phyloP scores from a whole-genome alignment of 2,113 vertebrate genomes.

The Gila orcuttii region DNA sequence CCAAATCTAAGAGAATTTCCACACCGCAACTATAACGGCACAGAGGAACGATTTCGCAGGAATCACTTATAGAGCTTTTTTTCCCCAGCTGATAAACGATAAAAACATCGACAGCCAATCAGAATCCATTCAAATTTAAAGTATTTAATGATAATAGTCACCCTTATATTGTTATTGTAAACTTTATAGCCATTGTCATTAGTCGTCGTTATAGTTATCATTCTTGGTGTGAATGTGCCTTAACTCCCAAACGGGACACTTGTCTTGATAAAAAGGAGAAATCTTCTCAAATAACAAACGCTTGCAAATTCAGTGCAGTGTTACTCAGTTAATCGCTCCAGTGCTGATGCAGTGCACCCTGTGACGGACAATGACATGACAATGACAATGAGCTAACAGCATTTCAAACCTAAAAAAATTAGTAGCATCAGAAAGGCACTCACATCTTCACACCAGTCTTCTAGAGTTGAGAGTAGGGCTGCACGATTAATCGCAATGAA shows the following conservation, averaged over 20 bases:
- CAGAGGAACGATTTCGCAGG: neutral
- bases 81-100: neutral
- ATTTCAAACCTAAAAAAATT: neutral
- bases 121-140: neutral
- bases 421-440: constrained; percentile 21
- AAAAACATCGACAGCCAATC: neutral
- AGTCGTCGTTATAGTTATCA: neutral
- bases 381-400: neutral
- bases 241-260: neutral
- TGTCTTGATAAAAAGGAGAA: neutral
- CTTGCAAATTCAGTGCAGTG: neutral
- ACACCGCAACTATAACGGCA: neutral
- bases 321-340: neutral
- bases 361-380: no score
- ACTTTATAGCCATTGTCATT: neutral
- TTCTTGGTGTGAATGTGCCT: neutral
- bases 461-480: no score
- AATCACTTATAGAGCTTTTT: no score
- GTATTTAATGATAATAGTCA: no score
- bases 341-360: neutral
- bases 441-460: neutral
- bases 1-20: no score
- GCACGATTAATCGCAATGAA: no score
- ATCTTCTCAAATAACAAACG: neutral
- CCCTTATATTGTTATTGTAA: neutral